Base-by-base conservation (phyloP, 2,888 invertebrate species). In the Smittia aterrima region DNA sequence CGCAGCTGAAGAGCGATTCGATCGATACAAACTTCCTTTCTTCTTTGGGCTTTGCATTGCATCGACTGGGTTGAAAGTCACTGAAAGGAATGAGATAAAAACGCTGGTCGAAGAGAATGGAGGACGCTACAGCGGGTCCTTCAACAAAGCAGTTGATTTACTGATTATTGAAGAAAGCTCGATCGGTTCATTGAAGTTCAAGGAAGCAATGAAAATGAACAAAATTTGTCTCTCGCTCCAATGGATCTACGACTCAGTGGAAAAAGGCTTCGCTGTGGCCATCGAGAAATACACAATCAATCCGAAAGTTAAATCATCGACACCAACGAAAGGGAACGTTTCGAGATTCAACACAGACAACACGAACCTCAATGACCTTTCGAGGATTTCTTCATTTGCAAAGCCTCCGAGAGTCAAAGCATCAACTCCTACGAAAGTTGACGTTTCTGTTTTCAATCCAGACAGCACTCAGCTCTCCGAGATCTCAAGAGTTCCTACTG, bases 21-120 rank as follows among this genome's bases (percentile, higher is more conserved):
- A 86, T 16, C 86, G 84, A 77, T 81, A 85, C 77, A 80, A 79
- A 24, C 76, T 85, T 79, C 90, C 90, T 0, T 82, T 90, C 0
- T 93, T 95, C 80, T 86, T 88, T 73, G 91, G 91, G 76, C 82
- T 93, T 3, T 85, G 86, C 77, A 86, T 93, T 7, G 90, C 90
- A 9, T 88, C 90, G 0, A 91, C 94, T 0, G 92, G 92, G 41
- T 83, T 95, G 22, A 80, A 84, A 1, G 84, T 82, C 75, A 82
- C 82, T 3, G 62, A 62, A 75, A 89, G 91, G 77, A 85, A 86
- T 47, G 83, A 87, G 76, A 83, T 92, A 0, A 87, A 87, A 80
- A 85, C 85, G 74, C 78, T 90, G 0, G 86, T 95, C 0, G 87
- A 85, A 76, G 83, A 86, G 20, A 86, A 92, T 80, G 95, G 94